These are phyloP conservation scores for Anolis sagrei DNA, from an alignment of 2,113 vertebrate species.

Conservation along the genomic window DNA sequence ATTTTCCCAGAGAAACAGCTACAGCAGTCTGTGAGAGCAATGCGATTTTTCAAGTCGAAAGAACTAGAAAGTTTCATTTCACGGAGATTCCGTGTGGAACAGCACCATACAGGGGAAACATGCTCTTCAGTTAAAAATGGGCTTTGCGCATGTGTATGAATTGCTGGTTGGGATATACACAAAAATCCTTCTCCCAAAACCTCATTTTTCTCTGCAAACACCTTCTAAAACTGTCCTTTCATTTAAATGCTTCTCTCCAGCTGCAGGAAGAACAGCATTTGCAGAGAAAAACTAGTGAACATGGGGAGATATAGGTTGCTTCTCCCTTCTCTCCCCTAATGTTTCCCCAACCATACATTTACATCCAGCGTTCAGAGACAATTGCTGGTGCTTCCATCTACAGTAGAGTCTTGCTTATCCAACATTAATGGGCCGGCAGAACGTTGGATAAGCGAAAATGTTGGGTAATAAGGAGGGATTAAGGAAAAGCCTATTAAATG, in stretches of 20 bases:
- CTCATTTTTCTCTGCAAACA: background rate
- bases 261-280: background rate
- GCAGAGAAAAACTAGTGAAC: background rate
- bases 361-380: background rate
- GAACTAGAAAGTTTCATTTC: conserved; percentile 11
- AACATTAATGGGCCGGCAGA: too few relatives aligned
- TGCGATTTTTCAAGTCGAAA: conserved; percentile 37
- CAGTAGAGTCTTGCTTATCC: too few relatives aligned
- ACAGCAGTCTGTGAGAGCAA: conserved; percentile 1
- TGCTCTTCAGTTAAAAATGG: background rate
- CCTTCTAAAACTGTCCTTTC: background rate
- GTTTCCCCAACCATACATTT: background rate
- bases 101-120: background rate
- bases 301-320: background rate
- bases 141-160: background rate
- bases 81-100: background rate
- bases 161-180: background rate
- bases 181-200: background rate
- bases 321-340: background rate
- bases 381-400: background rate
- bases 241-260: too few relatives aligned
- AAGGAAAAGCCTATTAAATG: too few relatives aligned
- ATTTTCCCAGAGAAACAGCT: conserved; percentile 3
- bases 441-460: too few relatives aligned
- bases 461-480: too few relatives aligned